Evolutionary conservation across 2,888 invertebrate genomes (phyloP).

Genomic region (Merodon equestris): DNA sequence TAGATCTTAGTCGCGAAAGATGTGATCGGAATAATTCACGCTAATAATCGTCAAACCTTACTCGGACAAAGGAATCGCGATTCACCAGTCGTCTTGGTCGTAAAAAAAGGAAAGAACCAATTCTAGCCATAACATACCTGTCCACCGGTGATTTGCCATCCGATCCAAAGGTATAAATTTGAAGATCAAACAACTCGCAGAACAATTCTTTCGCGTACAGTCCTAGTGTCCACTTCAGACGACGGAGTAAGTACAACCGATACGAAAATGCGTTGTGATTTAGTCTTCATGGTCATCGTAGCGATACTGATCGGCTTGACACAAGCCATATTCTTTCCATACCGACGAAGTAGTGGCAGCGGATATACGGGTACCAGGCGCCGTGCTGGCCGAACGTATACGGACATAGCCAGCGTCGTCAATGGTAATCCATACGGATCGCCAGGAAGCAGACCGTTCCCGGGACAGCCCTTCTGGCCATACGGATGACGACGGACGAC

Average conservation of each 20-base stretch:
- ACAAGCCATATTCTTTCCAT: constrained; percentile 41
- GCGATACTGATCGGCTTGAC: constrained; percentile 36
- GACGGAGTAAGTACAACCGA: no score
- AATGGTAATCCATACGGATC: constrained; percentile 82
- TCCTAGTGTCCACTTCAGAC: no score
- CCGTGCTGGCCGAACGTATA: constrained; percentile 81
- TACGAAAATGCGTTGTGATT: no score
- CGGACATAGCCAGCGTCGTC: constrained; percentile 85
- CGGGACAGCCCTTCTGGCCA: constrained; percentile 82
- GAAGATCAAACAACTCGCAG: no score
- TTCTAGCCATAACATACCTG: no score
- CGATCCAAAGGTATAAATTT: no score
- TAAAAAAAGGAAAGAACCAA: no score
- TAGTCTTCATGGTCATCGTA: neutral
- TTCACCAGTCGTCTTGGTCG: no score
- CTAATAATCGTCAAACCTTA: no score
- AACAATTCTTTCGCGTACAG: no score
- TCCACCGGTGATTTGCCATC: no score
- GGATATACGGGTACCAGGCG: constrained; percentile 34
- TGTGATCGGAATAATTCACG: constrained; percentile 61
- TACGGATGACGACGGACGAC: constrained; percentile 55
- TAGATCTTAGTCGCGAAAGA: constrained; percentile 42
- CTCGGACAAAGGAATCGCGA: no score
- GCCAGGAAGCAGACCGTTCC: constrained; percentile 80
- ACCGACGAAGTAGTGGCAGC: constrained; percentile 16